A percentile compares a stretch with the other conserved stretches of the same genome.
These are phyloP conservation scores for Sternarchorhynchus goeldii DNA, from an alignment of 2,797 vertebrate genomes.

Conservation along the genomic window DNA sequence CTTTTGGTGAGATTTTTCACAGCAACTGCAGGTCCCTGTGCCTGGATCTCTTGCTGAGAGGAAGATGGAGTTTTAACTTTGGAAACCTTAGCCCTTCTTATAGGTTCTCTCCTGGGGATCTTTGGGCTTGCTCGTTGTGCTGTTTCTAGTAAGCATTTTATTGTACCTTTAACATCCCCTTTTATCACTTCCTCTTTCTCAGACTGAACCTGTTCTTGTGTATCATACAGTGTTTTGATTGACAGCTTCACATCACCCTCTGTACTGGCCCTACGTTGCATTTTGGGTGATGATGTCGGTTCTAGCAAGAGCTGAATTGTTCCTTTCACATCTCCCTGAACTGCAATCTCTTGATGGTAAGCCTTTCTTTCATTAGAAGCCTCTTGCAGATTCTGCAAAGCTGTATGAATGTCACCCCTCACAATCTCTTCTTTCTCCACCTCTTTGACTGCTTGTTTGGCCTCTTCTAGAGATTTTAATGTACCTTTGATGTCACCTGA, in stretches of 20 bases:
- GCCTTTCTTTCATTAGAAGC: constrained; percentile 73
- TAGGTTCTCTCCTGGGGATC: constrained; percentile 65
- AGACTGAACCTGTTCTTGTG: constrained; percentile 69
- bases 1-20: constrained; percentile 67
- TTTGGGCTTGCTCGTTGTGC: constrained; percentile 74
- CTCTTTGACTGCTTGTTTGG: constrained; percentile 74
- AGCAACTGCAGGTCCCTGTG: constrained; percentile 64
- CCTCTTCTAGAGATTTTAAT: constrained; percentile 81
- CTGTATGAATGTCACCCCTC: constrained; percentile 72
- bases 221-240: constrained; percentile 75
- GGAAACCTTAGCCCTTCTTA: constrained; percentile 71
- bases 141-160: constrained; percentile 80
- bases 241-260: constrained; percentile 74
- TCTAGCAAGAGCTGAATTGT: constrained; percentile 79
- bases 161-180: constrained; percentile 79
- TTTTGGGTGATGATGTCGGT: constrained; percentile 68
- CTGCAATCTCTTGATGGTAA: constrained; percentile 70
- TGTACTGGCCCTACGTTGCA: constrained; percentile 67
- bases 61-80: constrained; percentile 45
- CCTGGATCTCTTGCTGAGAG: constrained; percentile 40
- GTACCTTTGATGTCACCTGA: constrained; percentile 82
- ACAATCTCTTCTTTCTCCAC: constrained; percentile 78
- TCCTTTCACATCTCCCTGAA: constrained; percentile 76
- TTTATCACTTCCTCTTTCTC: constrained; percentile 78
- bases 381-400: constrained; percentile 72